phyloP scores from a whole-genome alignment of 1,140 invertebrate genomes.

The Schlechtendalia chinensis region DNA sequence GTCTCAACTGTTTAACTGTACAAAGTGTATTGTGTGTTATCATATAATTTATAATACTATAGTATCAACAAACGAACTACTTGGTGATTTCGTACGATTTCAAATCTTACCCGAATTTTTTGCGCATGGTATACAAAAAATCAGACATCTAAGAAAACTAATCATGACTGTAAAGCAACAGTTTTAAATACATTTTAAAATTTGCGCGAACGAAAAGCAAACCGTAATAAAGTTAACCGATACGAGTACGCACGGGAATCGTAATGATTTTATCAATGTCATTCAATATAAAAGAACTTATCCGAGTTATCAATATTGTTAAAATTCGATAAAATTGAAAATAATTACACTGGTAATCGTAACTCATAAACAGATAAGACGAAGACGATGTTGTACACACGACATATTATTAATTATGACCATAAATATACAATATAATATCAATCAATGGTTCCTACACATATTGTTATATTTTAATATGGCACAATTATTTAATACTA shows the following conservation, averaged over 20 bases:
- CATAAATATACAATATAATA: conserved; percentile 22
- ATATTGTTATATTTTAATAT: neutral
- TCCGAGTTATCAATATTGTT: neutral
- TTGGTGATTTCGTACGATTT: neutral
- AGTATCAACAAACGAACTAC: neutral
- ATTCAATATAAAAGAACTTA: neutral
- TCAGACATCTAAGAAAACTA: conserved; percentile 1
- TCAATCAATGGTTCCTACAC: neutral
- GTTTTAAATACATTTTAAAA: conserved; percentile 35
- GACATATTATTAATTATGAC: conserved; percentile 4
- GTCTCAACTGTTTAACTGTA: neutral
- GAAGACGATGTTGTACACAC: neutral
- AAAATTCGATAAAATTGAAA: conserved; percentile 35
- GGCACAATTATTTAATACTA: neutral
- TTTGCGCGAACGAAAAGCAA: neutral
- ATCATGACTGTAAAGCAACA: neutral
- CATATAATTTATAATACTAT: neutral
- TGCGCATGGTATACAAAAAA: conserved; percentile 6
- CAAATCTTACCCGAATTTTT: conserved; percentile 27
- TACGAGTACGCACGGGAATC: neutral
- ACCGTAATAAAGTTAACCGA: neutral
- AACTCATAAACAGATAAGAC: conserved; percentile 19
- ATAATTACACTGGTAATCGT: conserved; percentile 16
- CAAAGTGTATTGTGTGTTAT: neutral
- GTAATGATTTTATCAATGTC: neutral